phyloP scores from a whole-genome alignment of 92 coral and sea anemone genomes.

The Virgularia gustaviana region DNA sequence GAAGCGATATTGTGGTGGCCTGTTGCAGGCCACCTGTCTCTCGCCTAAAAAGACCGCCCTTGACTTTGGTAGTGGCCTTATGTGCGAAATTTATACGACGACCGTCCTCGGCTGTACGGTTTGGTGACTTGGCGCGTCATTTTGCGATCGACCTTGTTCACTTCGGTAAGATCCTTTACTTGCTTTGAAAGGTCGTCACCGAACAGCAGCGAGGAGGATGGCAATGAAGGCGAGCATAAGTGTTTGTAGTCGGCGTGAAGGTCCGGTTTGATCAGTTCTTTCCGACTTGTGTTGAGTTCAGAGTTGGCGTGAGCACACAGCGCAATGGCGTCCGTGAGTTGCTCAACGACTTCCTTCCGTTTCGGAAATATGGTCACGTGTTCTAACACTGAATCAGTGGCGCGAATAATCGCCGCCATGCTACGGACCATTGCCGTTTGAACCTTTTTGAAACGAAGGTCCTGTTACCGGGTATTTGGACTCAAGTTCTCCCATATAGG shows the following conservation, averaged over 20 bases:
- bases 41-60: conserved; percentile 51
- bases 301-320: conserved; percentile 55
- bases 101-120: background rate
- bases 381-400: conserved; percentile 28
- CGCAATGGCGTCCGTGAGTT: conserved; percentile 54
- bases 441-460: conserved; percentile 40
- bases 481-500: conserved; percentile 50
- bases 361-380: conserved; percentile 25
- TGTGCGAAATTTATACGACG: background rate
- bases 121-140: conserved; percentile 24
- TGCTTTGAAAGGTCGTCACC: conserved; percentile 53
- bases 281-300: conserved; percentile 46
- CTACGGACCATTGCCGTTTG: conserved; percentile 50
- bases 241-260: conserved; percentile 37
- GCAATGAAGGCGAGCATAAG: conserved; percentile 34
- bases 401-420: conserved; percentile 40
- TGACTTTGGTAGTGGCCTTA: background rate
- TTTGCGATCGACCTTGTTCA: conserved; percentile 50
- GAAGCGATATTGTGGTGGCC: background rate
- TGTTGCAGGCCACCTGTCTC: conserved; percentile 29
- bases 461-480: conserved; percentile 49
- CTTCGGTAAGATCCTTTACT: conserved; percentile 51
- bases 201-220: conserved; percentile 46
- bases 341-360: conserved; percentile 42
- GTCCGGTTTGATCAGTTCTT: conserved; percentile 59